Percentiles rank a stretch among this genome's conserved stretches.
These are phyloP conservation scores for Chionoecetes opilio DNA, from an alignment of 1,140 invertebrate genomes.

Conservation along the genomic window DNA sequence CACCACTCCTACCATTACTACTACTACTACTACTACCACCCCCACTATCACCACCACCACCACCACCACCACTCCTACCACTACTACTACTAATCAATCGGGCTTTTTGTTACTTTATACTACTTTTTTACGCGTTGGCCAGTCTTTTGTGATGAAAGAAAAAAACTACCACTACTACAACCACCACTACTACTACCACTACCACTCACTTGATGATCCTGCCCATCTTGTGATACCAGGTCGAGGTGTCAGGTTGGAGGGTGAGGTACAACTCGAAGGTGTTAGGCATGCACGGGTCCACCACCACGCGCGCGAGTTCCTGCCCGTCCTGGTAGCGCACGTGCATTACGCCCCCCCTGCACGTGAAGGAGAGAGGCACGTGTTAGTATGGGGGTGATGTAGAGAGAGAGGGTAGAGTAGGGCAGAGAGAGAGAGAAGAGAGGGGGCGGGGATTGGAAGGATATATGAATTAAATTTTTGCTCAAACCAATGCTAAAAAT, in stretches of 20 bases:
- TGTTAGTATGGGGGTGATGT: too few species aligned
- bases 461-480: too few species aligned
- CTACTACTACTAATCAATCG: too few species aligned
- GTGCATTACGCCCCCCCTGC: conserved; percentile 66
- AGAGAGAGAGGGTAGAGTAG: not conserved
- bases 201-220: conserved; percentile 70
- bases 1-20: too few species aligned
- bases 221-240: conserved; percentile 74
- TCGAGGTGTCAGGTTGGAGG: conserved; percentile 56
- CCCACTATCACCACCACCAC: too few species aligned
- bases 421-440: not conserved
- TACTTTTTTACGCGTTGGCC: too few species aligned
- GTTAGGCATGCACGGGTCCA: conserved; percentile 71
- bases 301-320: conserved; percentile 46
- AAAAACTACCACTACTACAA: too few species aligned
- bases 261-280: conserved; percentile 68
- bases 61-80: too few species aligned
- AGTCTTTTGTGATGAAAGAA: too few species aligned
- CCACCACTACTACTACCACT: not conserved
- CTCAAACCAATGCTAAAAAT: too few species aligned
- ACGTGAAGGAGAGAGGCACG: not conserved
- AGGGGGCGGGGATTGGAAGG: not conserved
- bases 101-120: too few species aligned
- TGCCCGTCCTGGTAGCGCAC: conserved; percentile 56
- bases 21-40: too few species aligned